These are phyloP conservation scores for Dunckerocampus dactyliophorus DNA, from an alignment of 2,113 vertebrate genomes.

Conservation along the genomic window DNA sequence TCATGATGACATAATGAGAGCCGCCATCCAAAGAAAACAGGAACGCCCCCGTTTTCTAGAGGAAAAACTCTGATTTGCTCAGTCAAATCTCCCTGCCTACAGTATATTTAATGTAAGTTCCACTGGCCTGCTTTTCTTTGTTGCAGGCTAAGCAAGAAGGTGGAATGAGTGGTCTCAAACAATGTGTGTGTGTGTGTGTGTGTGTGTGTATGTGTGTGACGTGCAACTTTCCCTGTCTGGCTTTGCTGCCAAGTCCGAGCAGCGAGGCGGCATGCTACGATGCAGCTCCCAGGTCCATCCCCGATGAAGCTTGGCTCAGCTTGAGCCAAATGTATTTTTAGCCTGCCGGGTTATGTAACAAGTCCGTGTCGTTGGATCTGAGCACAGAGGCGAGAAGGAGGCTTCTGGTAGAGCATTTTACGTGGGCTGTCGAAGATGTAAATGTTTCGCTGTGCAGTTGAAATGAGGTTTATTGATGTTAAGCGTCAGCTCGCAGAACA, in stretches of 20 bases:
- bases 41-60: not conserved
- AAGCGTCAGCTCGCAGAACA: too few relatives aligned
- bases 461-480: not conserved
- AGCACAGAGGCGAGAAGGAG: slow-evolving; percentile 23
- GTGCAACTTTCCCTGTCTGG: slow-evolving; percentile 23
- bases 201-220: too few relatives aligned
- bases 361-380: slow-evolving; percentile 65
- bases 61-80: not conserved
- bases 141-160: slow-evolving; percentile 16
- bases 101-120: slow-evolving; percentile 2
- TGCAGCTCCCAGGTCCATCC: slow-evolving; percentile 32
- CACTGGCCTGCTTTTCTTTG: not conserved
- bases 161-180: slow-evolving; percentile 36
- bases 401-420: not conserved
- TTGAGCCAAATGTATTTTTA: slow-evolving; percentile 69
- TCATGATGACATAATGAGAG: not conserved
- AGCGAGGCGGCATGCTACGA: slow-evolving; percentile 25
- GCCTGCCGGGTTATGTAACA: slow-evolving; percentile 63
- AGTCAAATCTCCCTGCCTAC: not conserved
- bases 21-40: not conserved
- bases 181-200: too few relatives aligned
- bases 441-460: not conserved
- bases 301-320: slow-evolving; percentile 55
- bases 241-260: slow-evolving; percentile 35
- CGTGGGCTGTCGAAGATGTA: not conserved